Conservation (phyloP, 2,888 invertebrate species). For the Erannis defoliaria region DNA sequence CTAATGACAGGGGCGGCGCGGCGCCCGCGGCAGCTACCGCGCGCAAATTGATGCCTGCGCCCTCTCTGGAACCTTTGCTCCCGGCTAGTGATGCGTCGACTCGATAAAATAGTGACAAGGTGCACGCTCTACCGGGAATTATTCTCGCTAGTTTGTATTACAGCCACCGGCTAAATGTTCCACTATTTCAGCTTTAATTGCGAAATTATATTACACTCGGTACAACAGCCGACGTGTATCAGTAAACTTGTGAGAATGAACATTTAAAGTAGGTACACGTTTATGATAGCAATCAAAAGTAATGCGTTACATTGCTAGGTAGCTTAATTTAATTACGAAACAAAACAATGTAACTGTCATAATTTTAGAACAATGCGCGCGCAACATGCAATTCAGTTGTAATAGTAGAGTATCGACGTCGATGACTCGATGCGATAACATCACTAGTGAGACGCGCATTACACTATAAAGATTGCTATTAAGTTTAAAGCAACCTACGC, state of each 20-base stretch:
- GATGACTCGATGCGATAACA: slow-evolving; percentile 67
- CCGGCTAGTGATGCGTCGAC: slow-evolving; percentile 81
- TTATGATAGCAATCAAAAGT: slow-evolving; percentile 19
- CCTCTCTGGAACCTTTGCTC: slow-evolving; percentile 83
- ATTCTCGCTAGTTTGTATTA: slow-evolving; percentile 33
- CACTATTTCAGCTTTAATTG: slow-evolving; percentile 23
- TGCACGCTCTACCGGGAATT: slow-evolving; percentile 56
- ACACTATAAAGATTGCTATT: slow-evolving; percentile 85
- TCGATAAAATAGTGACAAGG: slow-evolving; percentile 78
- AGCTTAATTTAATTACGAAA: slow-evolving; percentile 40
- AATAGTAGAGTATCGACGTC: slow-evolving; percentile 74
- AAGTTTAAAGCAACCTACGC: slow-evolving; percentile 73
- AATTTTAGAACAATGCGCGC: slow-evolving; percentile 51
- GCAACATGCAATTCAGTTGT: slow-evolving; percentile 58
- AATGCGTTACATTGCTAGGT: slow-evolving; percentile 22
- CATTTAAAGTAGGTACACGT: slow-evolving; percentile 5
- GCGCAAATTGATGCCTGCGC: slow-evolving; percentile 85
- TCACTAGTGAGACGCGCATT: slow-evolving; percentile 74
- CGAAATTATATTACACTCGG: slow-evolving; percentile 15
- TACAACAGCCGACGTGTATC: slow-evolving; percentile 3
- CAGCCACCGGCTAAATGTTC: slow-evolving; percentile 21
- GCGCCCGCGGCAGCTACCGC: slow-evolving; percentile 85
- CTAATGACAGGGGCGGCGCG: slow-evolving; percentile 85
- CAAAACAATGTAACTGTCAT: slow-evolving; percentile 38
- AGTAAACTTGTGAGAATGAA: slow-evolving; percentile 8